phyloP scores from a whole-genome alignment of 2,113 vertebrate species.

The Hipposideros armiger region DNA sequence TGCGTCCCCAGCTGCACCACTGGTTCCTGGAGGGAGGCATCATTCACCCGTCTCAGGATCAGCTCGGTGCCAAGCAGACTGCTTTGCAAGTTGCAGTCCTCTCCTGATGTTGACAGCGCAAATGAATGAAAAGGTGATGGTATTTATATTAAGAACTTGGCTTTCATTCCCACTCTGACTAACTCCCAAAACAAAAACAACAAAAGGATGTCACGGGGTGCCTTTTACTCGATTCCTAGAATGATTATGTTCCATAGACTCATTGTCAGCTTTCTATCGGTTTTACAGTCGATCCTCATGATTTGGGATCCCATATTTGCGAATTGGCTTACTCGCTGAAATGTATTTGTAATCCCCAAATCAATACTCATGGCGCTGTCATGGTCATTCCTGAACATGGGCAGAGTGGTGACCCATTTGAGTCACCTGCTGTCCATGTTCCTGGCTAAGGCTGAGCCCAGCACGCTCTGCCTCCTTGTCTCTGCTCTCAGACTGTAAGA shows the following conservation, averaged over 20 bases:
- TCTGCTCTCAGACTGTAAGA: neutral
- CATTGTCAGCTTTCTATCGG: neutral
- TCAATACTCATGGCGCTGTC: too few relatives aligned
- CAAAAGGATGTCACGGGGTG: neutral
- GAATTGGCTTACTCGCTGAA: neutral
- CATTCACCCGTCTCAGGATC: neutral
- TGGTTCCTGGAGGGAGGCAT: neutral
- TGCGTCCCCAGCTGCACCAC: fast-evolving
- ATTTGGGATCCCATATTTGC: neutral
- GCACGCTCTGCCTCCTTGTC: too few relatives aligned
- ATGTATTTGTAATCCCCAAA: neutral
- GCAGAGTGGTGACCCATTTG: too few relatives aligned
- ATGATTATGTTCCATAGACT: neutral
- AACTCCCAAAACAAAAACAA: neutral
- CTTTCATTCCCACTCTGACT: neutral
- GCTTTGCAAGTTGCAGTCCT: neutral
- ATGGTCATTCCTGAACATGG: neutral
- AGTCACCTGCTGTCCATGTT: neutral
- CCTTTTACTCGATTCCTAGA: neutral
- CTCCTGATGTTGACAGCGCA: neutral
- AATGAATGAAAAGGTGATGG: neutral
- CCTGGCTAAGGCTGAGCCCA: neutral
- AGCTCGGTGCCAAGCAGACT: neutral
- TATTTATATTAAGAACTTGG: neutral
- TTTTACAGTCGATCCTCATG: neutral